A percentile compares a stretch with the other conserved stretches of the same genome.
phyloP scores from a whole-genome alignment of 2,113 vertebrate species.

The Pygoscelis antarcticus region DNA sequence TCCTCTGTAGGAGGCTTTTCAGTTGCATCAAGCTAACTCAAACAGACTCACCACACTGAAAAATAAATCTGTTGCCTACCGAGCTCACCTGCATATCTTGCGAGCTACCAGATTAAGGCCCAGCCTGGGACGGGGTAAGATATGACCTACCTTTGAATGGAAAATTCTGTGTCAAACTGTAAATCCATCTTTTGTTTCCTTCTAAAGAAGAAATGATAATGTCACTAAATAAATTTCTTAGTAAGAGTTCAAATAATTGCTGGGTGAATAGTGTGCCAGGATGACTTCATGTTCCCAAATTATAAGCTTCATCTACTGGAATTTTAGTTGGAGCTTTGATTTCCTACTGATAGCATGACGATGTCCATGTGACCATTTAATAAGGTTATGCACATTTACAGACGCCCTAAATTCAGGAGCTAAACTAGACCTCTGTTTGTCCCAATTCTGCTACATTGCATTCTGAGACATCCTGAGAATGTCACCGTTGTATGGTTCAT shows the following conservation, averaged over 20 bases:
- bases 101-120: rapidly evolving
- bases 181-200: background rate
- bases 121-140: background rate
- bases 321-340: background rate
- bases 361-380: background rate
- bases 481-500: constrained; percentile 55
- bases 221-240: background rate
- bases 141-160: background rate
- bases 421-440: background rate
- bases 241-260: background rate
- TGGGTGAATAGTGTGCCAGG: background rate
- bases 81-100: background rate
- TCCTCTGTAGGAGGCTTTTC: background rate
- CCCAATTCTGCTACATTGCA: background rate
- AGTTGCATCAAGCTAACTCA: background rate
- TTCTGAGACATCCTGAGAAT: background rate
- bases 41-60: background rate
- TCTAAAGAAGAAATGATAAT: background rate
- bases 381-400: background rate
- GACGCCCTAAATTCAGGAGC: background rate
- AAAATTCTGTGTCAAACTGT: background rate
- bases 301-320: background rate
- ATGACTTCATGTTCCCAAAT: background rate
- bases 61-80: background rate
- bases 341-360: background rate